A percentile compares a stretch with the other conserved stretches of the same genome.
phyloP scores from a whole-genome alignment of 2,888 invertebrate genomes.

The Teleiodes luculella region DNA sequence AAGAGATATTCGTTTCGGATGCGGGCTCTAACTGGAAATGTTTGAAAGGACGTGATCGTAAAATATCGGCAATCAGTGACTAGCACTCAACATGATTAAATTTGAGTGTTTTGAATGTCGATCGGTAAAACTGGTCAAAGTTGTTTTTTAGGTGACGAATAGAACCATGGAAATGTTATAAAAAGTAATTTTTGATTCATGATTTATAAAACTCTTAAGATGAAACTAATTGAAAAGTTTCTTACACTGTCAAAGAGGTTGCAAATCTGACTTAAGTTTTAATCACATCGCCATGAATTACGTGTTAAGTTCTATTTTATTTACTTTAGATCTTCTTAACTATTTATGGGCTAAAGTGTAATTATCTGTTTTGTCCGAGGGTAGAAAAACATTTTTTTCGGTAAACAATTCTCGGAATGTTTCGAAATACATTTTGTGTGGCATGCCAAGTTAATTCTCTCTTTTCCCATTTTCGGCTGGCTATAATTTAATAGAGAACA shows the following conservation, averaged over 20 bases:
- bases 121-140: not conserved
- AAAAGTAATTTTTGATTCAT: too few species aligned
- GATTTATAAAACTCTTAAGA: too few species aligned
- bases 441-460: conserved; percentile 51
- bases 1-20: too few species aligned
- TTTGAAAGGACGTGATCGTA: conserved; percentile 33
- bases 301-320: too few species aligned
- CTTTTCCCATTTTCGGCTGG: conserved; percentile 49
- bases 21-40: conserved; percentile 16
- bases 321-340: too few species aligned
- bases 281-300: too few species aligned
- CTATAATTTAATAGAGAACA: conserved; percentile 66
- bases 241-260: too few species aligned
- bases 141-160: not conserved
- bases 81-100: conserved; percentile 62
- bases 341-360: too few species aligned
- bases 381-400: conserved; percentile 15
- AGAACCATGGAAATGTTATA: not conserved
- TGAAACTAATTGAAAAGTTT: too few species aligned
- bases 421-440: conserved; percentile 26
- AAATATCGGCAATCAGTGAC: conserved; percentile 56
- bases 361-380: too few species aligned
- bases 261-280: too few species aligned
- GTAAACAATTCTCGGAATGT: conserved; percentile 26
- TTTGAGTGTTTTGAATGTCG: conserved; percentile 45